phyloP scores from a whole-genome alignment of 2,888 invertebrate species.

The Diplolepis rosae region DNA sequence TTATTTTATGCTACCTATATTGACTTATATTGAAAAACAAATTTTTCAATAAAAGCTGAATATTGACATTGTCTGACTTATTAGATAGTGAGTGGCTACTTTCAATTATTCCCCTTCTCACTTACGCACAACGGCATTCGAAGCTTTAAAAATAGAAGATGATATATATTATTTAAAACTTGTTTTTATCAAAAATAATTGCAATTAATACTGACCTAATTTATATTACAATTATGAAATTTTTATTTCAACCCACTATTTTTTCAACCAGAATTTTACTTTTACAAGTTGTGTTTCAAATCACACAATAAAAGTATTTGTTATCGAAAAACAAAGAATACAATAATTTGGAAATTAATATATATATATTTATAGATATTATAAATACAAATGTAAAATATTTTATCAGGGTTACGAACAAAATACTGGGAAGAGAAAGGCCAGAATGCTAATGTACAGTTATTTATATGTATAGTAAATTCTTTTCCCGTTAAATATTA shows the following conservation, averaged over 20 bases:
- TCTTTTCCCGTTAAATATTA: neutral
- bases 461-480: neutral
- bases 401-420: too few relatives aligned
- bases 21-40: neutral
- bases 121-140: neutral
- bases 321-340: too few relatives aligned
- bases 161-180: neutral
- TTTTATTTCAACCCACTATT: too few relatives aligned
- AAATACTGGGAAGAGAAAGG: neutral
- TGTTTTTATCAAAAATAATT: neutral
- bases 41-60: neutral
- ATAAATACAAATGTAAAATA: too few relatives aligned
- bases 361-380: too few relatives aligned
- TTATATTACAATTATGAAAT: too few relatives aligned
- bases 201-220: too few relatives aligned
- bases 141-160: slow-evolving; percentile 17
- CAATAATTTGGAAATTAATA: too few relatives aligned
- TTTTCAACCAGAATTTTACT: too few relatives aligned
- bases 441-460: neutral
- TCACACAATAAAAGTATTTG: too few relatives aligned
- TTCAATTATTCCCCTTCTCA: slow-evolving; percentile 10
- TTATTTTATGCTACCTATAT: too few relatives aligned
- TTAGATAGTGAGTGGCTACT: neutral
- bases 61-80: neutral
- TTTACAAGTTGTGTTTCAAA: too few relatives aligned